Evolutionary conservation across 2,888 invertebrate genomes (phyloP), one percentile per base, ranked within the genome.

Genomic region (Mimas tiliae): DNA sequence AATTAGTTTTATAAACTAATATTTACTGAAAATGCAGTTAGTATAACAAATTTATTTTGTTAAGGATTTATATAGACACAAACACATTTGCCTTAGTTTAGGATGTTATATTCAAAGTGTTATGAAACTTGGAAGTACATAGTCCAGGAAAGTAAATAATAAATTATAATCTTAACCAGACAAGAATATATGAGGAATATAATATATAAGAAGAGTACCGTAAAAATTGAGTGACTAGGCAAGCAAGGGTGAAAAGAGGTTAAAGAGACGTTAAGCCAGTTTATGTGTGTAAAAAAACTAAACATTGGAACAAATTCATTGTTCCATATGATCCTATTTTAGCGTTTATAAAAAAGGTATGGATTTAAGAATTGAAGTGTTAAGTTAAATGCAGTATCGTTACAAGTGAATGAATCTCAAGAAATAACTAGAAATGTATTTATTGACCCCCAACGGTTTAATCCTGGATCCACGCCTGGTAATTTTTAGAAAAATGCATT

Each of bases 31-130:
- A 55, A 55, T 34, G 14, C 55, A 55, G 34, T 55, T 34, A 38
- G 16, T 38, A 19, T 6, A 19, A 38, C 16, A 42, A 27, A 27
- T 27, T 27, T 58, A 58, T 58, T 58, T 58, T 58, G 58, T 58
- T 58, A 58, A 16, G 7, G 33, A 63, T 63, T 63, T 48, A 33
- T 63, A 47, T 9, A 14, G 16, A 34, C 55, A 19, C 58, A 42
- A 42, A 58, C n/a, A 19, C 12, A 58, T 16, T 38, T 58, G 55
- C 11, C 38, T 58, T 58, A 38, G 55, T 58, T 53, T 42, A 42
- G 42, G 12, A 58, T 42, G 42, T 58, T 19, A 34, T 38, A 11
- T 38, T 19, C 9, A 58, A 19, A 19, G 38, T 19, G 4, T 21
- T 58, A 38, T 9, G n/a, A 38, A 38, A 50, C 0, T 50, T 50